Evolutionary conservation across 2,113 vertebrate genomes (phyloP).

Genomic region (Corvus hawaiiensis): DNA sequence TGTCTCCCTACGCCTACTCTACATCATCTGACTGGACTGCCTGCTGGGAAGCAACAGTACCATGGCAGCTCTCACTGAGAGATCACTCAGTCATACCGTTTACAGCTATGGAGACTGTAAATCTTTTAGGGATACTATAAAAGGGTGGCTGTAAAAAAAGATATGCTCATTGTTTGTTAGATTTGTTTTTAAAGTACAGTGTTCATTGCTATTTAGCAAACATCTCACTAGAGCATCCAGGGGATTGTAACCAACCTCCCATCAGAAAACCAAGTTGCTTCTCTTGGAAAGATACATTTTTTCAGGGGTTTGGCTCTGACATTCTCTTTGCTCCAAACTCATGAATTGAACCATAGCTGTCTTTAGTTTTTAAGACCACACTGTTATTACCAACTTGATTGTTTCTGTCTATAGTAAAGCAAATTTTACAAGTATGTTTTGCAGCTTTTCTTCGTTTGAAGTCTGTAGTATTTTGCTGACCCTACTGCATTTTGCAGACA

Average conservation of each 20-base stretch:
- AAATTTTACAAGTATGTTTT: background rate
- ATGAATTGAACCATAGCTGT: background rate
- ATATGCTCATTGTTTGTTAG: constrained; percentile 1
- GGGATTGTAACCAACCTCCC: background rate
- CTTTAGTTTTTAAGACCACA: background rate
- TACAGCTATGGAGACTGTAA: constrained; percentile 29
- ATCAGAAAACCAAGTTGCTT: background rate
- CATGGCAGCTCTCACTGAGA: constrained; percentile 44
- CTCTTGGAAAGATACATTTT: background rate
- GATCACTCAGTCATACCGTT: constrained; percentile 45
- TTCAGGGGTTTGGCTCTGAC: background rate
- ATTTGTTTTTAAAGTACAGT: background rate
- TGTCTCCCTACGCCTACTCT: constrained; percentile 29
- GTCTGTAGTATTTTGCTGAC: background rate
- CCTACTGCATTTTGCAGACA: background rate
- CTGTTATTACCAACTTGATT: background rate
- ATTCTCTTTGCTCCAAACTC: background rate
- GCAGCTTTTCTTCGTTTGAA: background rate
- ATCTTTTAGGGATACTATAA: constrained; percentile 20
- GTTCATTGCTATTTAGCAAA: constrained; percentile 16
- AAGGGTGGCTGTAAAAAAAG: background rate
- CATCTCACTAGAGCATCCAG: background rate
- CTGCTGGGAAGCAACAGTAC: constrained; percentile 58
- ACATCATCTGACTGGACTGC: constrained; percentile 56
- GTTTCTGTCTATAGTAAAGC: background rate